Conservation (phyloP, 2,797 vertebrate genomes). For the Allenopithecus nigroviridis region DNA sequence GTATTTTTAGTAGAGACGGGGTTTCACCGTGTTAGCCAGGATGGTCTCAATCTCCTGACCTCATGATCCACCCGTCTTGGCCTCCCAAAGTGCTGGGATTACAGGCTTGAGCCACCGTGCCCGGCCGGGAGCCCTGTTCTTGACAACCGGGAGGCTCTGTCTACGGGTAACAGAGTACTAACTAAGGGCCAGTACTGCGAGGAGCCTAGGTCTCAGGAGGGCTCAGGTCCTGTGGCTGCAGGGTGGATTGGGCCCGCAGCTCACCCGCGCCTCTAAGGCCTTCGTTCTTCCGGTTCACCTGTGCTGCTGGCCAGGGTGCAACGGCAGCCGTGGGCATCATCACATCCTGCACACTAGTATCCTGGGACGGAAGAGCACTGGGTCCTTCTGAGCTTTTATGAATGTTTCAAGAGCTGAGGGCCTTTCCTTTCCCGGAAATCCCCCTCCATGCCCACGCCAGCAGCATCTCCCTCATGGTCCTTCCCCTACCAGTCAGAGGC, state of each 20-base stretch:
- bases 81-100: too few relatives aligned
- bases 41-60: too few relatives aligned
- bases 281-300: accelerated
- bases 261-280: accelerated
- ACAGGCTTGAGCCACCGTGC: too few relatives aligned
- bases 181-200: accelerated
- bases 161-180: accelerated
- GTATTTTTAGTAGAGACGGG: too few relatives aligned
- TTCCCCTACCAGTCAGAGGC: neutral
- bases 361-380: accelerated
- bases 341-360: accelerated
- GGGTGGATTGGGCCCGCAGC: accelerated
- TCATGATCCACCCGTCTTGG: too few relatives aligned
- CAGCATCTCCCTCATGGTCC: neutral
- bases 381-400: neutral
- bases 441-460: accelerated
- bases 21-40: too few relatives aligned
- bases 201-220: accelerated
- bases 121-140: accelerated
- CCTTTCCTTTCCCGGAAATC: neutral
- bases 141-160: accelerated
- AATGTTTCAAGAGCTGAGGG: neutral
- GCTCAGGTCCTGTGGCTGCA: accelerated
- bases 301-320: accelerated
- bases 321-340: accelerated